Evolutionary conservation across 2,113 vertebrate species (phyloP).

Genomic region (Macquaria australasica): DNA sequence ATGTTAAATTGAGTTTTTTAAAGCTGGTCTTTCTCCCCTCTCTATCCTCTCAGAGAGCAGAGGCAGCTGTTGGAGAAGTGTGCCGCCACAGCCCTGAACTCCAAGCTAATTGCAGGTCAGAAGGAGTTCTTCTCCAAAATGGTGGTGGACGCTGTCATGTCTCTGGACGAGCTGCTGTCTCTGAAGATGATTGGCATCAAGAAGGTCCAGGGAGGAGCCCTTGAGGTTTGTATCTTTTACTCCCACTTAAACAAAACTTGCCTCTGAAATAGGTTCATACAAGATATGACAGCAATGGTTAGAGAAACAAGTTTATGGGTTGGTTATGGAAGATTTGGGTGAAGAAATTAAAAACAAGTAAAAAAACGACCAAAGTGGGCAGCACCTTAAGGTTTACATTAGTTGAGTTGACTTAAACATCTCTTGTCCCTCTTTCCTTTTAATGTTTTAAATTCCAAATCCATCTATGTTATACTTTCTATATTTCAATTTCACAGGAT

Average conservation of each 20-base stretch:
- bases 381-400: neutral
- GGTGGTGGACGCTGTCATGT: slow-evolving; percentile 97
- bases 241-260: neutral
- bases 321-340: neutral
- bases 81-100: slow-evolving; percentile 94
- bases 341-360: no score
- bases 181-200: slow-evolving; percentile 99
- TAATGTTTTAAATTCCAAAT: neutral
- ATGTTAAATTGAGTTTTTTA: neutral
- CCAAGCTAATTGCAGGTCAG: slow-evolving; percentile 94
- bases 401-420: neutral
- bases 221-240: slow-evolving; percentile 85
- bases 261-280: neutral
- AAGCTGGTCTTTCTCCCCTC: neutral
- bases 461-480: neutral
- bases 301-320: neutral
- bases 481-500: slow-evolving; percentile 82
- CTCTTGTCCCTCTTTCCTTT: no score
- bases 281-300: neutral
- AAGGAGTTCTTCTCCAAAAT: slow-evolving; percentile 95
- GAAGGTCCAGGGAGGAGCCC: slow-evolving; percentile 96
- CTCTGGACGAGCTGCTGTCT: slow-evolving; percentile 93
- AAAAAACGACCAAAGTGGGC: neutral
- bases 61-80: slow-evolving; percentile 93
- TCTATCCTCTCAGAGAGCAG: slow-evolving; percentile 87